Evolutionary conservation across 2,888 invertebrate genomes (phyloP).

Genomic region (Acrobasis repandana): DNA sequence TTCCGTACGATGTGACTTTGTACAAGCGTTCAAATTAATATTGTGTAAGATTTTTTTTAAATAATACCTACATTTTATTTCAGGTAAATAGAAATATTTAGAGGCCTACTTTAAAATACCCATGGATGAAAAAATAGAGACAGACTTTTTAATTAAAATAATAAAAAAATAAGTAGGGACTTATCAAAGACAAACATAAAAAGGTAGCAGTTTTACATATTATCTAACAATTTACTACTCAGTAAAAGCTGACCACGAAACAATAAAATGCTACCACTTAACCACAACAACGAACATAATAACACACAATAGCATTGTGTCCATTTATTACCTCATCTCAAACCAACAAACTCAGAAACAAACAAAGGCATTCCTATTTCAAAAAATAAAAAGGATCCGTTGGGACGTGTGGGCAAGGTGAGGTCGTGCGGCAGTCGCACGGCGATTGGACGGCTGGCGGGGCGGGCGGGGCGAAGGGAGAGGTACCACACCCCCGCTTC

Average conservation of each 20-base stretch:
- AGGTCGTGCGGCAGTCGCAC: constrained; percentile 64
- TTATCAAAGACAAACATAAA: too few relatives aligned
- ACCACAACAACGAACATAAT: not conserved
- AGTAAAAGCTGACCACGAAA: not conserved
- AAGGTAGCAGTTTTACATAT: too few relatives aligned
- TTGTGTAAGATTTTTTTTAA: constrained; percentile 9
- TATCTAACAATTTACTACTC: too few relatives aligned
- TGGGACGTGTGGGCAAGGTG: constrained; percentile 78
- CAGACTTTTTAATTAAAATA: too few relatives aligned
- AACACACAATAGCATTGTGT: constrained; percentile 25
- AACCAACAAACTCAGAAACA: constrained; percentile 41
- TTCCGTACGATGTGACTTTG: constrained; percentile 64
- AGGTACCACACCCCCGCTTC: constrained; percentile 64
- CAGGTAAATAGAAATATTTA: too few relatives aligned
- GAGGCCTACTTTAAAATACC: too few relatives aligned
- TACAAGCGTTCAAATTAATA: constrained; percentile 44
- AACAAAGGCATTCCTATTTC: constrained; percentile 52
- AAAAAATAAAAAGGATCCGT: constrained; percentile 60
- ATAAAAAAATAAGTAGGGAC: too few relatives aligned
- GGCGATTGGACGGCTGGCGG: constrained; percentile 68
- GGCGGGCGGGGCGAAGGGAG: constrained; percentile 71
- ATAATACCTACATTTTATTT: not conserved
- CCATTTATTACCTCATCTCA: constrained; percentile 26
- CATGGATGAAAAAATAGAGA: too few relatives aligned
- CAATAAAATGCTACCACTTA: not conserved